Base-by-base conservation (phyloP, 2,113 vertebrate genomes). In the Motacilla tschutschensis region DNA sequence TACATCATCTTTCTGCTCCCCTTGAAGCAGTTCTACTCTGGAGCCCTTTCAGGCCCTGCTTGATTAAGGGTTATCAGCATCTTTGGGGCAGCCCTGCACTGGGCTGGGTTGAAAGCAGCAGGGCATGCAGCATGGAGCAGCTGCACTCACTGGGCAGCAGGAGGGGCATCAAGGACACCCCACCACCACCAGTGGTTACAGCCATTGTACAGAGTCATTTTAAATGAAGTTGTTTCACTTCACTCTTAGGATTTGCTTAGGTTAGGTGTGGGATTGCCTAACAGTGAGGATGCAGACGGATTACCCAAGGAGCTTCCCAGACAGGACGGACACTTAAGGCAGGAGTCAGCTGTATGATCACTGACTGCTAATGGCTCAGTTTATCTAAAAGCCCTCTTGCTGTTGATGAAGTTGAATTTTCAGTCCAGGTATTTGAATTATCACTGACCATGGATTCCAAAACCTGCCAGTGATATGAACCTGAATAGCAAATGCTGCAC, bases 391-490 rank as follows among this genome's bases (percentile, higher is more conserved):
- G 20, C 8, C 36, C 53, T 78, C 80, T 80, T 10, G 1, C 28
- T 50, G 21, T 9, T 38, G 35, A 21, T 36, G 33, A 55, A 73
- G 53, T 31, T 55, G 72, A 76, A 79, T 70, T 87, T 94, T 79
- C 47, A 92, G 28, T 31, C 17, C 47, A 67, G 44, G 33, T 55
- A 70, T 79, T 24, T 55, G 33, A 54, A 78, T 64, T 53, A 38
- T 28, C 48, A 75, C 14, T 7, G 22, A 58, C 26, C 0, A 1
- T 40, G 35, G 63, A 55, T 76, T 79, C 9, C 0, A 2, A 76
- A 75, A 22, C 25, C 48, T 57, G 40, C 24, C 40, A 51, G 57
- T 71, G 41, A 55, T 19, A 47, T 3, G 36, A 82, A 87, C 35
- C 46, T 46, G 57, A 74, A 38, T 1, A 74, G 44, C 25, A 83